A percentile compares a stretch with the other conserved stretches of the same genome.
Evolutionary conservation across 2,797 vertebrate species (phyloP).

Genomic region (Hemibagrus guttatus): DNA sequence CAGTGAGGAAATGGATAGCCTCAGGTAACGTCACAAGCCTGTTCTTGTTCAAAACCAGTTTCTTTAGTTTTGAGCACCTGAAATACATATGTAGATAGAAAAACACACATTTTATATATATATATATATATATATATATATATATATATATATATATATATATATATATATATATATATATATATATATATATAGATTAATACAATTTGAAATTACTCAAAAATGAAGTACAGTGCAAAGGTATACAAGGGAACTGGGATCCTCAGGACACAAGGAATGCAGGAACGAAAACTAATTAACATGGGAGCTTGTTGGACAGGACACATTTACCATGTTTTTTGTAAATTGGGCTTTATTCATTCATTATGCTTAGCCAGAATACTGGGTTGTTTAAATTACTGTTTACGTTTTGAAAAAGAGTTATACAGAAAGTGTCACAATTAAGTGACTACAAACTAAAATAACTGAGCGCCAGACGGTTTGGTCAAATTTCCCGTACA

Average conservation of each 20-base stretch:
- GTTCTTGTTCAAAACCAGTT: conserved; percentile 96
- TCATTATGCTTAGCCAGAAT: background rate
- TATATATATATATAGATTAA: background rate
- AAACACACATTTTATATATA: no score
- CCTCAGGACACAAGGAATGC: background rate
- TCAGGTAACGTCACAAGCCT: conserved; percentile 93
- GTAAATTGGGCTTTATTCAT: background rate
- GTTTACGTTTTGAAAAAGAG: background rate
- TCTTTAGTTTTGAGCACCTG: conserved; percentile 92
- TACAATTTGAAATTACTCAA: background rate
- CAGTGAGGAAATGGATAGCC: conserved; percentile 90
- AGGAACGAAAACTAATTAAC: background rate
- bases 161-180: no score
- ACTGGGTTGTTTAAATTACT: background rate
- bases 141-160: no score
- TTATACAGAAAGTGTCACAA: background rate
- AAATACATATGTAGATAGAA: conserved; percentile 46
- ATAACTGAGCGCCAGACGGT: background rate
- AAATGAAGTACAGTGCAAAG: background rate
- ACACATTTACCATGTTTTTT: background rate
- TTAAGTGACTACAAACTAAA: background rate
- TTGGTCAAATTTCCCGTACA: background rate
- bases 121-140: no score
- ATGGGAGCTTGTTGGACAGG: background rate
- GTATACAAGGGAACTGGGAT: background rate